Evolutionary conservation across 2,797 vertebrate species (phyloP), one percentile per base, ranked within the genome.

Genomic region (Tangara arthus): DNA sequence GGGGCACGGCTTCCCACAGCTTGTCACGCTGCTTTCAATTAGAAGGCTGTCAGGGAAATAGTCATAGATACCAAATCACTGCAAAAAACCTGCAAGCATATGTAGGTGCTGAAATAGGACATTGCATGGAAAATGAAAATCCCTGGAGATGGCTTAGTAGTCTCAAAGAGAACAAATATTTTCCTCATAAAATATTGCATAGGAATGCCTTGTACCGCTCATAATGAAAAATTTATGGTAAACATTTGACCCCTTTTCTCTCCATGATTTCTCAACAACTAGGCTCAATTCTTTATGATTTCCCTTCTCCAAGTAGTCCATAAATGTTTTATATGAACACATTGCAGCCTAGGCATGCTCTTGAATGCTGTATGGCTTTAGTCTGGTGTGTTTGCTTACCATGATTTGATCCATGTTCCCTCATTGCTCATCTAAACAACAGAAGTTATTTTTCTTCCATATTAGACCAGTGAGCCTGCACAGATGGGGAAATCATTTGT

Each of bases 401-500:
- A 23, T 88, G 82, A 70, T 66, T 59, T 81, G 34, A 13, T 91
- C 57, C 56, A 1, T 63, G 69, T 88, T 91, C 91, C 57, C 55
- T 88, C 69, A 64, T 22, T 79, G 82, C 94, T 96, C 92, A 86
- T 91, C 94, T 83, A 94, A 94, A 90, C 89, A 93, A 92, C 93
- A 94, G 94, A 91, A 96, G 94, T 89, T 95, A 95, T 95, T 96
- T 96, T 93, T 91, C 85, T 94, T 76, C 63, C 7, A 2, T 30
- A 11, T 23, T 53, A 23, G n/a, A 72, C 0, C 2, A 94, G 44
- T 24, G 41, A 97, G 83, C 63, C 47, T 79, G 82, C 85, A 95
- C 93, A 94, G 93, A 96, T 94, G 94, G 95, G 78, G 41, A 95
- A 79, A 93, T 93, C 19, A 27, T 96, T 96, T 93, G 85, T 86